Conservation (phyloP, 2,888 invertebrate genomes). For the Diarsia brunnea region DNA sequence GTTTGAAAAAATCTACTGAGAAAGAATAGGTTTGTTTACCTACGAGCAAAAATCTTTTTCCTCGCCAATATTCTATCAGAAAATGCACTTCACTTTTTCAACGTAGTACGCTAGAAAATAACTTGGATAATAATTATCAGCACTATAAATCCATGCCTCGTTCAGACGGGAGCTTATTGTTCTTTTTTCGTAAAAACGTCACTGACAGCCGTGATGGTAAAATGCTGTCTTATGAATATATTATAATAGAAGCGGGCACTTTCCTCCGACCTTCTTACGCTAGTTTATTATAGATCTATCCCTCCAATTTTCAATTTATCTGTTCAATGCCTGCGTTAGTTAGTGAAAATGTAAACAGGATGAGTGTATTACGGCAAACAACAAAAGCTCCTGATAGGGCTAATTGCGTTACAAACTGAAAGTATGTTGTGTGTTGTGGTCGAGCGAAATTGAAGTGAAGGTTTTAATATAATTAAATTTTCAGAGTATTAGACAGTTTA, state of each 20-base stretch:
- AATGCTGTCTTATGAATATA: constrained; percentile 66
- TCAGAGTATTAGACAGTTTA: constrained; percentile 26
- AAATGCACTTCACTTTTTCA: constrained; percentile 22
- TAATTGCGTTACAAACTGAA: constrained; percentile 53
- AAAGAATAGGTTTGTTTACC: constrained; percentile 21
- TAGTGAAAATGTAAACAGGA: constrained; percentile 46
- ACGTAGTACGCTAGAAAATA: constrained; percentile 17
- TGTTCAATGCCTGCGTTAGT: constrained; percentile 35
- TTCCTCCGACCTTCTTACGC: constrained; percentile 29
- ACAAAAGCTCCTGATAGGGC: constrained; percentile 36
- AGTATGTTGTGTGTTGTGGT: constrained; percentile 51
- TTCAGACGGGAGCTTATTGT: constrained; percentile 40
- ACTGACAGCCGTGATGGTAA: constrained; percentile 59
- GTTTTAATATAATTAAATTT: constrained; percentile 47
- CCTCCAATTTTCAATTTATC: constrained; percentile 31
- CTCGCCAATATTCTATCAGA: constrained; percentile 13
- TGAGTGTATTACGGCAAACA: constrained; percentile 42
- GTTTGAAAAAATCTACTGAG: constrained; percentile 33
- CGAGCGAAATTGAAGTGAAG: constrained; percentile 42
- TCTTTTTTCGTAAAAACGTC: constrained; percentile 58
- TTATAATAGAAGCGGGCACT: constrained; percentile 47
- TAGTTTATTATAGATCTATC: constrained; percentile 53
- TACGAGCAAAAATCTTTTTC: constrained; percentile 20
- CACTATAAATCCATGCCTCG: constrained; percentile 50
- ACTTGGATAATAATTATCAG: constrained; percentile 43